Conservation (phyloP, 2,113 vertebrate genomes). For the Ellobius talpinus region DNA sequence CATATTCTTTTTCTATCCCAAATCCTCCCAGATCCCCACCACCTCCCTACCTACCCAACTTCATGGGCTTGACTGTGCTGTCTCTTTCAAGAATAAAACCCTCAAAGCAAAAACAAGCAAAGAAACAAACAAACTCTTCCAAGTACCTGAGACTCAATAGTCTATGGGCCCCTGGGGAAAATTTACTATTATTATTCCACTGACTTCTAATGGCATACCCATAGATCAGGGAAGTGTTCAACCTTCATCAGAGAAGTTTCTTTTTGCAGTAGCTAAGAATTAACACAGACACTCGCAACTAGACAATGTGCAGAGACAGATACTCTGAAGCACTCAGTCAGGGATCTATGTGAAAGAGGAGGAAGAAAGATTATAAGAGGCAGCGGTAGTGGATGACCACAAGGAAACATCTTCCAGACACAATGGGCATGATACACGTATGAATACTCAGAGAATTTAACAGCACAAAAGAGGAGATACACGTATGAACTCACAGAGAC, state of each 20-base stretch:
- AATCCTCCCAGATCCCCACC: neutral
- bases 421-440: neutral
- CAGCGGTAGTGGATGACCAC: neutral
- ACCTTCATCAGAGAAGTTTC: neutral
- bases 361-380: neutral
- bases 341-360: neutral
- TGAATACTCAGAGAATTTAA: neutral
- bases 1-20: neutral
- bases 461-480: neutral
- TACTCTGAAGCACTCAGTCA: neutral
- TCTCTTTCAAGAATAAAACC: neutral
- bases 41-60: neutral
- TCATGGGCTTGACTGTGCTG: neutral
- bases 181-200: neutral
- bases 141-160: neutral
- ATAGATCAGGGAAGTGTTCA: neutral
- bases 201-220: neutral
- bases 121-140: neutral
- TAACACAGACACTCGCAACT: neutral
- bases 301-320: neutral
- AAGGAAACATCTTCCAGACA: neutral
- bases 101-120: neutral
- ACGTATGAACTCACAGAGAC: neutral
- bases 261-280: neutral
- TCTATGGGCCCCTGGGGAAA: neutral